Base-by-base conservation (phyloP, 2,888 invertebrate genomes). In the Rhimphoctona megacephalus region DNA sequence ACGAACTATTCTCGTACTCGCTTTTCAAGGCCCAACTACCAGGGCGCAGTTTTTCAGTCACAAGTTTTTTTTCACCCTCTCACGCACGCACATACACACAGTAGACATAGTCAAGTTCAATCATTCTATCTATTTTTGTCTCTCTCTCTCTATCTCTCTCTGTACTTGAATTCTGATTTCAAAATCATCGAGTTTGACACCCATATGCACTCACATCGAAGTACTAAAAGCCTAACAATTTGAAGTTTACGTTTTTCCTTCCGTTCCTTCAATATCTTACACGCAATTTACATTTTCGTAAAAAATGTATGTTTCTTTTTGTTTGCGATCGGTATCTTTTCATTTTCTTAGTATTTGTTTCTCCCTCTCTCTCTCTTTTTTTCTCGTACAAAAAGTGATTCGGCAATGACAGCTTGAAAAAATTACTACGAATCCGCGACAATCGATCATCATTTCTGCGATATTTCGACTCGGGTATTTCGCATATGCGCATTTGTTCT, bases 261-360 rank as follows among this genome's bases (percentile, higher is more conserved):
- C 39, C 25, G 11, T 22, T 69, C 57, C 22, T 73, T 67, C 46
- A 49, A 66, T 89, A 89, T 83, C 87, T 89, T 91, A 89, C 90
- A 90, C 89, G 90, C 86, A 91, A 91, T 90, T 90, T 90, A 91
- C 90, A 91, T 36, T 89, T 85, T 85, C 17, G 83, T 86, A 87
- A 88, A 88, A 89, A 89, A 87, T 30, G 57, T 43, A 19, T 52
- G 52, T 74, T 74, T 39, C 33, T 64, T 43, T 7, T 46, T 46
- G 25, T 81, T 49, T 49, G 30, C 70, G 70, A 72, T 81, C 22
- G 30, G 57, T 14, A 70, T 36, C 39, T 52, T 57, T 61, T 70
- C 17, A n/a, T 46, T 70, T 25, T 69, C 19, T 19, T 46, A 8
- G 36, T 33, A 14, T 30, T 33, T 25, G n/a, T 72, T 11, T 33